Conservation (phyloP, 53 echinoderm and acorn worm genomes). For the Patiria pectinifera region DNA sequence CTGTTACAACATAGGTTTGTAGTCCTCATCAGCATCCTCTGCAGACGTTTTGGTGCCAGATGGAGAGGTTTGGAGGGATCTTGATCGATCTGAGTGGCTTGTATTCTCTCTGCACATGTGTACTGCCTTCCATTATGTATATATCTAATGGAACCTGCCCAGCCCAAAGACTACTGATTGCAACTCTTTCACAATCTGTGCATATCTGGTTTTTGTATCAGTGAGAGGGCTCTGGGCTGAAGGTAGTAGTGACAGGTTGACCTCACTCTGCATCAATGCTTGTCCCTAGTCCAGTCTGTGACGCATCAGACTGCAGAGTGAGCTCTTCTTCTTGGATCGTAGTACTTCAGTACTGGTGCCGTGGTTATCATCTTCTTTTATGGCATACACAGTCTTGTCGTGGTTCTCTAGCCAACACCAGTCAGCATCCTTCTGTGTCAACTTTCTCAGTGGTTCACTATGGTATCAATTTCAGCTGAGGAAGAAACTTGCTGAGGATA, state of each 20-base stretch:
- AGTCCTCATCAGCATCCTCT: too few relatives aligned
- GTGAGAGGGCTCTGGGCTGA: conserved; percentile 71
- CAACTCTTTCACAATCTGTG: conserved; percentile 69
- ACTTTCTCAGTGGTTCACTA: conserved; percentile 15
- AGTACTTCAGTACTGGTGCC: conserved; percentile 36
- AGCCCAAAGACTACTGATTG: not conserved
- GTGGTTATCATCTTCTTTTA: conserved; percentile 19
- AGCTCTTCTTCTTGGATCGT: conserved; percentile 32
- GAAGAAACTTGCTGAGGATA: conserved; percentile 17
- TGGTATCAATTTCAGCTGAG: not conserved
- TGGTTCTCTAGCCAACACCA: conserved; percentile 47
- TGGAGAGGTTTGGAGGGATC: too few relatives aligned
- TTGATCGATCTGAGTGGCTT: too few relatives aligned
- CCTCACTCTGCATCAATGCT: conserved; percentile 49
- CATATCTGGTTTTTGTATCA: conserved; percentile 67
- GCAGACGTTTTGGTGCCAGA: too few relatives aligned
- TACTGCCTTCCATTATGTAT: too few relatives aligned
- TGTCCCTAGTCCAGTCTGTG: conserved; percentile 69
- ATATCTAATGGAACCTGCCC: too few relatives aligned
- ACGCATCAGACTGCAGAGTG: conserved; percentile 69
- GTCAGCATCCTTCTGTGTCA: conserved; percentile 49
- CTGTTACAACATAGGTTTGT: too few relatives aligned
- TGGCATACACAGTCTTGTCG: not conserved
- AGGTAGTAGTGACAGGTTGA: conserved; percentile 45
- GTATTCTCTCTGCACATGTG: too few relatives aligned